phyloP scores from a whole-genome alignment of 2,797 vertebrate species.

The Tokudaia muenninki region DNA sequence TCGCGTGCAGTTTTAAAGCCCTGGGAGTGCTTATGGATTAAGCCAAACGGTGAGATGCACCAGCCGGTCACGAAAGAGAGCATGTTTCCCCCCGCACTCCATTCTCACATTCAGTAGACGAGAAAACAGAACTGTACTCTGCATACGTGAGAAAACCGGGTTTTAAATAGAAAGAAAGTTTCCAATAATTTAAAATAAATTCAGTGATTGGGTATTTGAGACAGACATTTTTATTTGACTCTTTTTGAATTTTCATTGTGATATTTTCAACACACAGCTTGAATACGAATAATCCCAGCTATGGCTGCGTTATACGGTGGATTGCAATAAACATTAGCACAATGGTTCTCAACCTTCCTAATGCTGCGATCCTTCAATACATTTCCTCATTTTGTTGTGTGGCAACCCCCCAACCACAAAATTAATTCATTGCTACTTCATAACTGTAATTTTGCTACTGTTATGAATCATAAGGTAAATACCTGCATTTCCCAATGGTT shows the following conservation, averaged over 20 bases:
- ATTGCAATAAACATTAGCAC: neutral
- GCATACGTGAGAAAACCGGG: neutral
- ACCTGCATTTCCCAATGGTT: neutral
- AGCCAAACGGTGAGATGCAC: slow-evolving; percentile 7
- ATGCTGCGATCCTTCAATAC: neutral
- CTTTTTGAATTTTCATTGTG: neutral
- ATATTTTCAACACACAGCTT: neutral
- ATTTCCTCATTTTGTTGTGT: neutral
- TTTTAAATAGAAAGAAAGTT: slow-evolving; percentile 33
- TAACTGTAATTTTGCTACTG: neutral
- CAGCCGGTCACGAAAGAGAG: neutral
- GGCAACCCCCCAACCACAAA: too few species aligned
- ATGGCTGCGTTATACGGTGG: neutral
- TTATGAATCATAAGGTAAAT: neutral
- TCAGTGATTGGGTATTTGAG: neutral
- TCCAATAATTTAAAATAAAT: slow-evolving; percentile 15
- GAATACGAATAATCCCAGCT: neutral
- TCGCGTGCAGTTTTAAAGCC: slow-evolving; percentile 30
- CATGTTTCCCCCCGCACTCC: neutral
- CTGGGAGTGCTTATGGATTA: slow-evolving; percentile 1
- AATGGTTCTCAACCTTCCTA: neutral
- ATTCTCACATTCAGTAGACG: neutral
- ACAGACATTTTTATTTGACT: neutral
- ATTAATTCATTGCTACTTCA: neutral
- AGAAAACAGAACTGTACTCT: neutral